Conservation (phyloP, 2,113 vertebrate species). For the Saccopteryx leptura region DNA sequence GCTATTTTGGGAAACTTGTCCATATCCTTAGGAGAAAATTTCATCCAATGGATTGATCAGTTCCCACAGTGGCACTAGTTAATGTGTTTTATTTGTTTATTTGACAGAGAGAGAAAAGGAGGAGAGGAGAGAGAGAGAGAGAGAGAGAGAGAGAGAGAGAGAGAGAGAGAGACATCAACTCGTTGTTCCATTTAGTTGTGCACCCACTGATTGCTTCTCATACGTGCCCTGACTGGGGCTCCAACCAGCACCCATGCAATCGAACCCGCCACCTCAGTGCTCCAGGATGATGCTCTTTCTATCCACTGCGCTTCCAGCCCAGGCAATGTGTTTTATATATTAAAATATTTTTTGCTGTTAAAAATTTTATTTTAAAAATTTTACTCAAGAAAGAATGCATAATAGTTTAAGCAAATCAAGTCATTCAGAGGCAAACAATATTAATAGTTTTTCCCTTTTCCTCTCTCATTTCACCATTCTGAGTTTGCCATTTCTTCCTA, state of each 20-base stretch:
- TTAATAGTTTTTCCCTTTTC: neutral
- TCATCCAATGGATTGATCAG: neutral
- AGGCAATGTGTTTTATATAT: neutral
- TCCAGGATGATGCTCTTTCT: too few relatives aligned
- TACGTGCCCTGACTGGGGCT: too few relatives aligned
- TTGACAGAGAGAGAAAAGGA: too few relatives aligned
- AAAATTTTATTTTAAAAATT: neutral
- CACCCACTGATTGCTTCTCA: too few relatives aligned
- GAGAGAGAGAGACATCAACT: too few relatives aligned
- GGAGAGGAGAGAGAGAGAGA: too few relatives aligned
- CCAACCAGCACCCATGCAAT: too few relatives aligned
- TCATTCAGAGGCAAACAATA: neutral
- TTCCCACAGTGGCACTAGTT: neutral
- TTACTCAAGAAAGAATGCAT: slow-evolving; percentile 3
- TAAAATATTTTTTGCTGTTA: neutral
- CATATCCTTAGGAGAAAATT: neutral
- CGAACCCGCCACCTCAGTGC: too few relatives aligned
- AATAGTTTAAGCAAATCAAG: slow-evolving; percentile 26
- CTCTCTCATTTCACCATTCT: neutral
- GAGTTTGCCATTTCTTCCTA: neutral
- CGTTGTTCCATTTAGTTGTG: too few relatives aligned
- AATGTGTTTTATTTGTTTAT: neutral
- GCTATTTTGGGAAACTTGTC: neutral
- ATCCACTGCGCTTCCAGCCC: too few relatives aligned
- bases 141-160: too few relatives aligned